Percentiles rank a stretch among this genome's conserved stretches.
These are phyloP conservation scores for Sylvia atricapilla DNA, from an alignment of 2,113 vertebrate species.

Conservation along the genomic window DNA sequence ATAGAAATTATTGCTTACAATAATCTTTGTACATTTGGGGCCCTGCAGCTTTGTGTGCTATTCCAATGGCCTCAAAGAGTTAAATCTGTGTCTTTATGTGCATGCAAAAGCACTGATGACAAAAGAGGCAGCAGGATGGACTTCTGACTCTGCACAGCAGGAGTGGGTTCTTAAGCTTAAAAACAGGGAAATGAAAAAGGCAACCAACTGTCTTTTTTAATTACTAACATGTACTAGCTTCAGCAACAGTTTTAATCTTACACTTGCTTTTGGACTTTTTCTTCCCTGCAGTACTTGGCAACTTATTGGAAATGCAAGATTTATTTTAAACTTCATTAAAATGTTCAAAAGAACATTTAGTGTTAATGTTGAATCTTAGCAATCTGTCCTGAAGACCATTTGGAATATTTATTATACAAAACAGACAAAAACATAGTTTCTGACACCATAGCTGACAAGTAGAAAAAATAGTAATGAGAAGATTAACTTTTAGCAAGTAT, in stretches of 20 bases:
- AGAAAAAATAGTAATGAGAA: slow-evolving; percentile 5
- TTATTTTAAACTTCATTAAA: slow-evolving; percentile 63
- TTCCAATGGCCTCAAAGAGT: slow-evolving; percentile 18
- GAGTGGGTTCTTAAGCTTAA: slow-evolving; percentile 50
- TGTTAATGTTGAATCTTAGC: slow-evolving; percentile 37
- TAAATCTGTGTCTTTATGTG: neutral
- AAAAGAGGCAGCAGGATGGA: slow-evolving; percentile 14
- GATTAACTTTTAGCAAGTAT: neutral
- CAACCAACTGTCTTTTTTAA: slow-evolving; percentile 53
- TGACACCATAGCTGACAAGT: neutral
- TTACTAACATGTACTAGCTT: slow-evolving; percentile 33
- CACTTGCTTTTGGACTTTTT: slow-evolving; percentile 9
- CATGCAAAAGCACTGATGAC: slow-evolving; percentile 15
- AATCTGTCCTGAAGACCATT: slow-evolving; percentile 42
- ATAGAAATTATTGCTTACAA: neutral
- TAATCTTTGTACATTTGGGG: neutral
- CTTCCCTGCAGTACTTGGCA: slow-evolving; percentile 15
- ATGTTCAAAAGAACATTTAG: slow-evolving; percentile 44
- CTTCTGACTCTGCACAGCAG: slow-evolving; percentile 22
- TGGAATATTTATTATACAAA: slow-evolving; percentile 51
- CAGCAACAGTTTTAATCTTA: slow-evolving; percentile 52
- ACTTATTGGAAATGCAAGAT: slow-evolving; percentile 35
- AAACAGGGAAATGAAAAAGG: slow-evolving; percentile 32
- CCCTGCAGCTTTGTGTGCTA: neutral
- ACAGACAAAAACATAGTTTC: neutral